These are phyloP conservation scores for Nothoprocta perdicaria DNA, from an alignment of 2,113 vertebrate species.

Conservation along the genomic window DNA sequence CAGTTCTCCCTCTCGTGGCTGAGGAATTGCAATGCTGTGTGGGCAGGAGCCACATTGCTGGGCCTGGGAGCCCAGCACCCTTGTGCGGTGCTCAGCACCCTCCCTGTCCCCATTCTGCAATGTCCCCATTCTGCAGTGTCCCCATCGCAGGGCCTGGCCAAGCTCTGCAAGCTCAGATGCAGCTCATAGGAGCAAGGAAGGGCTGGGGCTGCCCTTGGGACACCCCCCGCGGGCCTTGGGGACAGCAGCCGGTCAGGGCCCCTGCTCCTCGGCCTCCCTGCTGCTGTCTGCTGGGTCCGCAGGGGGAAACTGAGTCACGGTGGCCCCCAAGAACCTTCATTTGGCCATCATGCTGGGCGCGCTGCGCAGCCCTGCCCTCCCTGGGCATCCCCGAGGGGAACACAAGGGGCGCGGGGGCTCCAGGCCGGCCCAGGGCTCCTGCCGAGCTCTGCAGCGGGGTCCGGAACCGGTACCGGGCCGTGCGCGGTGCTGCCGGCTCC, in stretches of 20 bases:
- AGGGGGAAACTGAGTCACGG: constrained; percentile 14
- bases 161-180: background rate
- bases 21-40: background rate
- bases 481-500: background rate
- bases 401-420: too few species aligned
- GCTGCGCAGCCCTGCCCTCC: background rate
- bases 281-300: too few species aligned
- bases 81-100: too few species aligned
- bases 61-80: background rate
- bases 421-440: too few species aligned
- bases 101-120: too few species aligned
- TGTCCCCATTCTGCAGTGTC: too few species aligned
- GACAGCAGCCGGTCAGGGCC: background rate
- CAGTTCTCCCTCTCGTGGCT: background rate
- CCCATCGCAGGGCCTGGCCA: background rate
- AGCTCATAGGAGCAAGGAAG: background rate
- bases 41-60: background rate
- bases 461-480: background rate
- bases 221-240: too few species aligned
- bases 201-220: background rate
- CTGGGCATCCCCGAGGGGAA: background rate
- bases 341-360: background rate
- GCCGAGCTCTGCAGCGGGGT: too few species aligned
- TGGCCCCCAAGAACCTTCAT: background rate
- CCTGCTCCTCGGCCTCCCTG: background rate